Evolutionary conservation across 2,113 vertebrate species (phyloP).

Genomic region (Ahaetulla prasina): DNA sequence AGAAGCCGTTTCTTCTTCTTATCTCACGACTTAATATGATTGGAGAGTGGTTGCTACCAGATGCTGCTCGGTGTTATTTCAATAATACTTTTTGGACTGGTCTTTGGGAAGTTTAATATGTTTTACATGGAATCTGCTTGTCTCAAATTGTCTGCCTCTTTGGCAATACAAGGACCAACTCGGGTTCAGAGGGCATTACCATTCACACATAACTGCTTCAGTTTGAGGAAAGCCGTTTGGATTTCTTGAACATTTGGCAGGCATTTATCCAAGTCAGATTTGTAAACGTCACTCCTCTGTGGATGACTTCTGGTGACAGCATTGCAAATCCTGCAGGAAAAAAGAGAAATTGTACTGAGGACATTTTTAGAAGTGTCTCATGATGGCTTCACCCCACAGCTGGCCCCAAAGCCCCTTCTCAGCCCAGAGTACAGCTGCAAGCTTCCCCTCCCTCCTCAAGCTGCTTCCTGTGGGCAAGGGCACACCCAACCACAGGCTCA

Average conservation of each 20-base stretch:
- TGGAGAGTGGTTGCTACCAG: neutral
- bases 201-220: constrained; percentile 89
- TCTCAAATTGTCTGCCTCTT: neutral
- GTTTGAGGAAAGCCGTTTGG: constrained; percentile 81
- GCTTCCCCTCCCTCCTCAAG: neutral
- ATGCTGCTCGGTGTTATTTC: neutral
- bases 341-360: neutral
- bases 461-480: neutral
- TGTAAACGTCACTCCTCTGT: constrained; percentile 81
- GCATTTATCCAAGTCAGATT: constrained; percentile 84
- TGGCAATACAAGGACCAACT: neutral
- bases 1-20: neutral
- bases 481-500: neutral
- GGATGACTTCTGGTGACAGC: constrained; percentile 94
- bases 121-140: neutral
- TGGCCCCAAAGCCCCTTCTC: neutral
- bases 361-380: too few relatives aligned
- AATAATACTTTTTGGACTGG: neutral
- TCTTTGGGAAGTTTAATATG: too few relatives aligned
- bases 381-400: too few relatives aligned
- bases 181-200: constrained; percentile 69
- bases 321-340: constrained; percentile 78
- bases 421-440: neutral
- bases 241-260: constrained; percentile 89
- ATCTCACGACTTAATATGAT: neutral